A percentile compares a stretch with the other conserved stretches of the same genome.
Conservation (phyloP, 2,797 vertebrate genomes). For the Melanotaenia parkinsoni region DNA sequence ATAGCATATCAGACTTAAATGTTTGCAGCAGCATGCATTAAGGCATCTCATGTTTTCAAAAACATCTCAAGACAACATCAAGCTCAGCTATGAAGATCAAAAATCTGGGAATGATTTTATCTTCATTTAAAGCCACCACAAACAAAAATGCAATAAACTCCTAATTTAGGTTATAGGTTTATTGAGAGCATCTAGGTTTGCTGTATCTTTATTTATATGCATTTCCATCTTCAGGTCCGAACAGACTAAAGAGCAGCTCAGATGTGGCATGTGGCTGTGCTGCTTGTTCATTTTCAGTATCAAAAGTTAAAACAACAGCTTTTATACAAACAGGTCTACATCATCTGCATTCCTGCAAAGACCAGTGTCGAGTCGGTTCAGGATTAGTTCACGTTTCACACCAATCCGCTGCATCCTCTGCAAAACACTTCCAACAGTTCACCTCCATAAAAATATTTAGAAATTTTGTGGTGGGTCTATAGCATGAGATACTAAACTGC, state of each 20-base stretch:
- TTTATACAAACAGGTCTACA: not conserved
- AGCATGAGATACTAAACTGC: slow-evolving; percentile 7
- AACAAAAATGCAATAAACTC: slow-evolving; percentile 3
- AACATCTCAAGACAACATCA: slow-evolving; percentile 15
- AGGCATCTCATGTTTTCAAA: slow-evolving; percentile 57
- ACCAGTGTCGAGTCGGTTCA: slow-evolving; percentile 19
- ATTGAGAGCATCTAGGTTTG: slow-evolving; percentile 24
- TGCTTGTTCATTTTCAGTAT: slow-evolving; percentile 10
- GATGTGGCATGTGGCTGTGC: not conserved
- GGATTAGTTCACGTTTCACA: slow-evolving; percentile 12
- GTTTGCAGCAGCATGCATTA: slow-evolving; percentile 25
- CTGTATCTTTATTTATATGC: slow-evolving; percentile 50
- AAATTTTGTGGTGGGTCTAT: slow-evolving; percentile 1
- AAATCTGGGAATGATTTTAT: not conserved
- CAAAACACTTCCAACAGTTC: slow-evolving; percentile 16
- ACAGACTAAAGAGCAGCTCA: slow-evolving; percentile 19
- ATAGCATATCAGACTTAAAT: slow-evolving; percentile 1
- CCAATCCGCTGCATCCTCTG: slow-evolving; percentile 20
- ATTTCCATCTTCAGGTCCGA: slow-evolving; percentile 34
- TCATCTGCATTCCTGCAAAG: not conserved
- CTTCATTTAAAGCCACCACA: slow-evolving; percentile 24
- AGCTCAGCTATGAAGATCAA: slow-evolving; percentile 11
- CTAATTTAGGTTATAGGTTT: not conserved
- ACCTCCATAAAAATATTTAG: not conserved
- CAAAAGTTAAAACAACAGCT: slow-evolving; percentile 25